Percentiles rank a stretch among this genome's conserved stretches.
Conservation (phyloP, 2,113 vertebrate species). For the Albula glossodonta region DNA sequence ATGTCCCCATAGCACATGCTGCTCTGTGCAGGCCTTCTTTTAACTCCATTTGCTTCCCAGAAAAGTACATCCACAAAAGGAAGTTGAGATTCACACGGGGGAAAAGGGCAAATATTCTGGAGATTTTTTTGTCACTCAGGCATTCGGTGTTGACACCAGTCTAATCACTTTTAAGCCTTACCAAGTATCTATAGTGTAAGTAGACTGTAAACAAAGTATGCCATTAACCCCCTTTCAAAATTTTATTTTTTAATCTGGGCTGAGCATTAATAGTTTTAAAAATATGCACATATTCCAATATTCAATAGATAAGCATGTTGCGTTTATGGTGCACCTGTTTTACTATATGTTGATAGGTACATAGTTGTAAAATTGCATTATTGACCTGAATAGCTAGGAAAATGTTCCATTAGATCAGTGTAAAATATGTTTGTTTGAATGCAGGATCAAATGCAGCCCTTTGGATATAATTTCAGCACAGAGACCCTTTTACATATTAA, state of each 20-base stretch:
- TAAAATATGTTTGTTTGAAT: background rate
- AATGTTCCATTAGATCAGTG: background rate
- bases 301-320: background rate
- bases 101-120: constrained; percentile 41
- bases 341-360: background rate
- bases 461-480: background rate
- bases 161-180: background rate
- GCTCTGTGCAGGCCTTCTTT: constrained; percentile 63
- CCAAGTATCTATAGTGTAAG: background rate
- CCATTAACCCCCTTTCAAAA: background rate
- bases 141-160: background rate
- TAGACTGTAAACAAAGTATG: background rate
- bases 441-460: background rate
- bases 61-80: constrained; percentile 13
- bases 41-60: constrained; percentile 63
- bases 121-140: constrained; percentile 7
- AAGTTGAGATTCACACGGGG: constrained; percentile 47
- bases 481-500: background rate
- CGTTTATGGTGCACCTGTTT: background rate
- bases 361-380: background rate
- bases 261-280: constrained; percentile 65
- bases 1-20: constrained; percentile 68
- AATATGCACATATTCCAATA: constrained; percentile 10
- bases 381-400: background rate
- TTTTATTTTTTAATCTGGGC: constrained; percentile 30